These are phyloP conservation scores for Coreius guichenoti DNA, from an alignment of 2,797 vertebrate genomes.

Conservation along the genomic window DNA sequence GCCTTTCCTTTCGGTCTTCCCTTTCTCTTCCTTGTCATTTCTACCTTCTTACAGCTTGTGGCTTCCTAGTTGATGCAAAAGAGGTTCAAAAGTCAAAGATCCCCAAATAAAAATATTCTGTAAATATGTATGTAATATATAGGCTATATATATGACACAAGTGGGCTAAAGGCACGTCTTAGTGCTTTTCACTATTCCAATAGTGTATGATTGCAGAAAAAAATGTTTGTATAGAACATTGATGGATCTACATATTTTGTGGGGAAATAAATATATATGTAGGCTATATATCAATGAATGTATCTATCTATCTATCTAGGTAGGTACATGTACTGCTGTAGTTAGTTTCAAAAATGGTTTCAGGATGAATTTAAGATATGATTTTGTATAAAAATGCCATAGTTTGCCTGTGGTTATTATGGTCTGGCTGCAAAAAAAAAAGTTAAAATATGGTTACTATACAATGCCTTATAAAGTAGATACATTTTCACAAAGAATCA, in stretches of 20 bases:
- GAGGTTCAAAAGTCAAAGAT: neutral
- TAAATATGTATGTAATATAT: neutral
- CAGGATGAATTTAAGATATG: no score
- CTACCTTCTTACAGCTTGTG: conserved; percentile 18
- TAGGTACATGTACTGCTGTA: neutral
- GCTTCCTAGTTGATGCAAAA: neutral
- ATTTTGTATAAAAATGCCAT: no score
- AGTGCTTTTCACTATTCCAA: no score
- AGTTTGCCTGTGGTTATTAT: neutral
- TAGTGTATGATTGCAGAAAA: no score
- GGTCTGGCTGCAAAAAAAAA: neutral
- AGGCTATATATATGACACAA: neutral
- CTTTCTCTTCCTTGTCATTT: conserved; percentile 45
- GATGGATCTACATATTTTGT: neutral
- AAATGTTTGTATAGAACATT: neutral
- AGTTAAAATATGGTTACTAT: neutral
- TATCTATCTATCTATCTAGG: no score
- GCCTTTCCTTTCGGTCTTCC: neutral
- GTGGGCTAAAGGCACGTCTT: neutral
- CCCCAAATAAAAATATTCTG: neutral
- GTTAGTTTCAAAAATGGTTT: neutral
- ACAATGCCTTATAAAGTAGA: no score
- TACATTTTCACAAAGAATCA: neutral
- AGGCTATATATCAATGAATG: neutral
- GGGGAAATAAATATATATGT: no score